Evolutionary conservation across 2,113 vertebrate genomes (phyloP), one percentile per base, ranked within the genome.

Genomic region (Phaethornis superciliosus): DNA sequence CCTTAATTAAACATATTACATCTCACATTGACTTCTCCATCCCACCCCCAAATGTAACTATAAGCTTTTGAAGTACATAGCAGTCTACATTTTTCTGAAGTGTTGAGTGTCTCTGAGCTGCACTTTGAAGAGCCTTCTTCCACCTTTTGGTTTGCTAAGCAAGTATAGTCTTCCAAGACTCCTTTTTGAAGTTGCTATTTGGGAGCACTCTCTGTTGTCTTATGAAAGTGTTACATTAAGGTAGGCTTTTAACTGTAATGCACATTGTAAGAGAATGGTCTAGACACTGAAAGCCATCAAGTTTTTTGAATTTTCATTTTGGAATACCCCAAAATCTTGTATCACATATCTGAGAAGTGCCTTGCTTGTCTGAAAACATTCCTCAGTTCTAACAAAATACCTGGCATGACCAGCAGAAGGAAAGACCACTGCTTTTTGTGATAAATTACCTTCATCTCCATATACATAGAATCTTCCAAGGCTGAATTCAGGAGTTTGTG

Each of bases 141-240:
- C 42, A 12, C 85, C 33, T 40, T 20, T 54, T 28, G 33, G 5
- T 64, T 83, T 23, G 30, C 69, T 84, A 60, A 82, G 14, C 52
- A 71, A 72, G 12, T 51, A 22, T 0, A 51, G 20, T 85, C 84
- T 71, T 56, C 17, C 7, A 3, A 59, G 51, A 32, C 22, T 82
- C 13, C 19, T 46, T 85, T 94, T 89, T 96, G 78, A 94, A 93
- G 46, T 4, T 82, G 37, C 7, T 76, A 10, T 85, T 83, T 89
- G 32, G 64, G 71, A 90, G 44, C 30, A 64, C 18, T 93, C 24
- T 23, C 27, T 37, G 30, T 42, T 91, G 44, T 76, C 52, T 75
- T 88, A 67, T 81, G 90, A 59, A 58, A 84, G 54, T 54, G 12
- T 56, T 77, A 10, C 18, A 35, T 84, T 81, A n/a, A 89, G 60